Evolutionary conservation across 1,140 invertebrate species (phyloP).

Genomic region (Cotesia vestalis): DNA sequence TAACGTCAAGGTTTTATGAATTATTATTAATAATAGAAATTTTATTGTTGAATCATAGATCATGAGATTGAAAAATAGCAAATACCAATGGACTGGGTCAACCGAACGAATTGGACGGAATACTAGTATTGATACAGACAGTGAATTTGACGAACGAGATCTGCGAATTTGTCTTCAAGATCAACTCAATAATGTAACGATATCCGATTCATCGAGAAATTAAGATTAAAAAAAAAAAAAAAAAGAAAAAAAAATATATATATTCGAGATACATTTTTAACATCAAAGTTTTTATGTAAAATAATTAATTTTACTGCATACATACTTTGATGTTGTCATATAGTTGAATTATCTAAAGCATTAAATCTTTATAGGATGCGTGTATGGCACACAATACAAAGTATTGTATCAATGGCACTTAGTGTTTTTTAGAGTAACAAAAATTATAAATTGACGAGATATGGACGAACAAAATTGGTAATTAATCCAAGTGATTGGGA

Average conservation of each 20-base stretch:
- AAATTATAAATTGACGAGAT: neutral
- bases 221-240: conserved; percentile 1
- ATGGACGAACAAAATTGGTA: conserved; percentile 2
- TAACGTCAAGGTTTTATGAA: neutral
- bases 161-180: conserved; percentile 62
- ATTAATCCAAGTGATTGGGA: conserved; percentile 13
- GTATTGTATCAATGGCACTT: conserved; percentile 32
- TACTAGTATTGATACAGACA: conserved; percentile 66
- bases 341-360: neutral
- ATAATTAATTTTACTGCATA: neutral
- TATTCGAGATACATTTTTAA: conserved; percentile 1
- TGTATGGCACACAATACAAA: conserved; percentile 31
- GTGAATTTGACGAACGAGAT: conserved; percentile 66
- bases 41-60: conserved; percentile 58
- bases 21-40: neutral
- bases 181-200: conserved; percentile 41
- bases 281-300: conserved; percentile 6
- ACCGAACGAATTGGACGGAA: conserved; percentile 52
- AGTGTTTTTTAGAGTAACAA: conserved; percentile 18
- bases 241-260: no score
- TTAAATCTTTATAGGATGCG: conserved; percentile 9
- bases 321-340: conserved; percentile 18
- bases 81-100: conserved; percentile 61
- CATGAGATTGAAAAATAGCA: conserved; percentile 74
- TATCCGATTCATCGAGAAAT: conserved; percentile 27